Evolutionary conservation across 1,140 invertebrate species (phyloP).

Genomic region (Cyclargus thomasi): DNA sequence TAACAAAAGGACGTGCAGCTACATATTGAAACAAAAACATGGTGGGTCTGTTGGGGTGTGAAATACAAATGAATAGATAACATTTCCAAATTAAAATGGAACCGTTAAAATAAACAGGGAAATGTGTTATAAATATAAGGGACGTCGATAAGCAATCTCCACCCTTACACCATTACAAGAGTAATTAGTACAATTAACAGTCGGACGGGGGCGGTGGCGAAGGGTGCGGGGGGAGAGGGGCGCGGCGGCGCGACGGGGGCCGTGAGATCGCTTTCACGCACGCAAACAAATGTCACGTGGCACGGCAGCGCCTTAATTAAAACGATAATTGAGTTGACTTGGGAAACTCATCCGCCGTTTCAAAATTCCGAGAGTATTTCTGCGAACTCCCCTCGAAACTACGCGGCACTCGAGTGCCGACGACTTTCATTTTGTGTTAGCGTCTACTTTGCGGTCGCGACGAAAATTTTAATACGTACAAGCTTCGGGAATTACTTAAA

Average conservation of each 20-base stretch:
- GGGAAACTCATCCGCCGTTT: constrained; percentile 71
- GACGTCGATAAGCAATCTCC: constrained; percentile 67
- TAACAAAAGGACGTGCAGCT: background rate
- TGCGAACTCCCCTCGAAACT: constrained; percentile 63
- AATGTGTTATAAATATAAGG: constrained; percentile 20
- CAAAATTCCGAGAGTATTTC: constrained; percentile 67
- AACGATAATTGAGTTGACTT: constrained; percentile 75
- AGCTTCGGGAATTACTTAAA: constrained; percentile 65
- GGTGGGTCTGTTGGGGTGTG: background rate
- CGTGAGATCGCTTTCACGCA: constrained; percentile 65
- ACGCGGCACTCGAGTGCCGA: constrained; percentile 69
- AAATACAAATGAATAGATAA: background rate
- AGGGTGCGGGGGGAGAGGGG: constrained; percentile 33
- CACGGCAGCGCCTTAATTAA: constrained; percentile 70
- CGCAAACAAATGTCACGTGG: constrained; percentile 74
- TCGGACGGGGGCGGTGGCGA: constrained; percentile 32
- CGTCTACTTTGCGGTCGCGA: constrained; percentile 68
- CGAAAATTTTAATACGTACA: constrained; percentile 69
- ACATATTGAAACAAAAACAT: background rate
- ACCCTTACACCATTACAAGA: constrained; percentile 50
- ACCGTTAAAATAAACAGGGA: background rate
- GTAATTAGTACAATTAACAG: constrained; percentile 73
- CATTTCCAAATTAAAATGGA: background rate
- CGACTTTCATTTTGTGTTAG: constrained; percentile 75
- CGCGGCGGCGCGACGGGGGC: constrained; percentile 35